Evolutionary conservation across 2,888 invertebrate genomes (phyloP).

Genomic region (Cartodere bifasciata): DNA sequence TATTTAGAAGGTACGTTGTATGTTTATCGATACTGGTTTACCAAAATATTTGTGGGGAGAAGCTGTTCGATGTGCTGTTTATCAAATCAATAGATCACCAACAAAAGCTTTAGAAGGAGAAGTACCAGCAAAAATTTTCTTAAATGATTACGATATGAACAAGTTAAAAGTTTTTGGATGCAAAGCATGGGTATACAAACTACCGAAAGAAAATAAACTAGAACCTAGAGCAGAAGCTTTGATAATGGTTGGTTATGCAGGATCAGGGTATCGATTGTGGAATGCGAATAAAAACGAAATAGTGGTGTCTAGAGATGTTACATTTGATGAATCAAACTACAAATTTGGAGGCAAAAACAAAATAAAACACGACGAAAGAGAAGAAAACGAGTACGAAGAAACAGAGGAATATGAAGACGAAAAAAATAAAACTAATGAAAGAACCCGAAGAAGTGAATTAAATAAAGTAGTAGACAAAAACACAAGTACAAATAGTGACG

Average conservation of each 20-base stretch:
- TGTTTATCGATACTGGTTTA: constrained; percentile 16
- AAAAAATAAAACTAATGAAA: constrained; percentile 7
- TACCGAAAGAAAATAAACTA: constrained; percentile 17
- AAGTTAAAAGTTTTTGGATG: constrained; percentile 18
- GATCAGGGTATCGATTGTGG: constrained; percentile 18
- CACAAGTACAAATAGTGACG: too few species aligned
- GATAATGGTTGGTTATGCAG: constrained; percentile 18
- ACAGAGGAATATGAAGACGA: constrained; percentile 7
- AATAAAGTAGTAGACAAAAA: constrained; percentile 5
- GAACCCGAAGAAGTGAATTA: constrained; percentile 6
- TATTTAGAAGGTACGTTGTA: constrained; percentile 16
- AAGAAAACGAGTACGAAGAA: constrained; percentile 8
- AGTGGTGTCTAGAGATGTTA: constrained; percentile 16
- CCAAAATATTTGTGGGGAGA: constrained; percentile 18
- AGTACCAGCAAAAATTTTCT: constrained; percentile 15
- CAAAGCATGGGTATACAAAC: constrained; percentile 14
- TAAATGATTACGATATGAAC: constrained; percentile 14
- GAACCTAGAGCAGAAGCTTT: constrained; percentile 14
- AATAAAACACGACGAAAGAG: constrained; percentile 8
- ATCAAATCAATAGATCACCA: constrained; percentile 18
- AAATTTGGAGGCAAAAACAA: too few species aligned
- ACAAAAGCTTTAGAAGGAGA: constrained; percentile 13
- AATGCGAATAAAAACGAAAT: constrained; percentile 15
- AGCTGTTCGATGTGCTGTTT: constrained; percentile 17
- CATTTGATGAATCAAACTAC: constrained; percentile 18